Conservation (phyloP, 2,797 vertebrate genomes). For the Cossypha caffra region DNA sequence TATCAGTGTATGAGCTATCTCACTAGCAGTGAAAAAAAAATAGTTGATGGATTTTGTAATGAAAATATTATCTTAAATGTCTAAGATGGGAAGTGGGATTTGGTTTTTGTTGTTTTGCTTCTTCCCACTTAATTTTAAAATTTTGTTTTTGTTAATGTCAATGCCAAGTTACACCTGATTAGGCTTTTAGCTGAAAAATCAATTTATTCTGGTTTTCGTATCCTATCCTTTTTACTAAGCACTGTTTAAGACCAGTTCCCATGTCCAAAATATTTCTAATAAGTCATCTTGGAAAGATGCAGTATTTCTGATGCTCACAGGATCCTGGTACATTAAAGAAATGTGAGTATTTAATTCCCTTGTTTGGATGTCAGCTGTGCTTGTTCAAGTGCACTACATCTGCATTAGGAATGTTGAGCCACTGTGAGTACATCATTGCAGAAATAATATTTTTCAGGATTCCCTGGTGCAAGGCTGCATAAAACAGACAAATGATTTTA, state of each 20-base stretch:
- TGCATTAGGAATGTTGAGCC: not conserved
- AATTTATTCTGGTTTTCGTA: not conserved
- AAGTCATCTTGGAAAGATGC: not conserved
- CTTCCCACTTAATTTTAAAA: not conserved
- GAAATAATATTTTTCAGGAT: not conserved
- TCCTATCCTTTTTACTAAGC: not conserved
- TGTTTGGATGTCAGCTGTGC: conserved; percentile 2
- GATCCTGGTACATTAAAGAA: not conserved
- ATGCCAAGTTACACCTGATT: not conserved
- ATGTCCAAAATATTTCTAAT: not conserved
- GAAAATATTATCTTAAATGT: not conserved
- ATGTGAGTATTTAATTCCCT: not conserved
- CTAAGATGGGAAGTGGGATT: not conserved
- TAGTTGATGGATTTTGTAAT: not conserved
- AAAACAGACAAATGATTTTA: not conserved
- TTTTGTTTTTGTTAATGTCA: not conserved
- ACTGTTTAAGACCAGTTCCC: not conserved
- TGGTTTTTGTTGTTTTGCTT: not conserved
- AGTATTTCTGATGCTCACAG: not conserved
- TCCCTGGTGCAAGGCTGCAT: not conserved
- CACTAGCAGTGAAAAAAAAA: not conserved
- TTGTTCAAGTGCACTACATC: not conserved
- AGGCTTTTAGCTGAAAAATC: not conserved
- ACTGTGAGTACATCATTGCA: not conserved
- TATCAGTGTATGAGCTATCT: not conserved